Conservation (phyloP, 1,140 invertebrate species). For the Caerostris extrusa region DNA sequence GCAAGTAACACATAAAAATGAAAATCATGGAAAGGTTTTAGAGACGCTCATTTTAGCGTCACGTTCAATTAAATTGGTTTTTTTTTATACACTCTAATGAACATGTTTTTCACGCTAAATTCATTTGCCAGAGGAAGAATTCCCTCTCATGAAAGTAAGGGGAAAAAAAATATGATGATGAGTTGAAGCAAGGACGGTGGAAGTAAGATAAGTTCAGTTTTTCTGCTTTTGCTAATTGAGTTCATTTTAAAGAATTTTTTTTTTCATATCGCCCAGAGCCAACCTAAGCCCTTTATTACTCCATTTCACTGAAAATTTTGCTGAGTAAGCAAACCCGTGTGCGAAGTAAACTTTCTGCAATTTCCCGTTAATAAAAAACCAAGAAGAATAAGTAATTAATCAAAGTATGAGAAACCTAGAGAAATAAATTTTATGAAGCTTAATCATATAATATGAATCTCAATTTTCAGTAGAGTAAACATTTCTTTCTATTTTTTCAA, state of each 20-base stretch:
- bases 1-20: not conserved
- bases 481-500: too few relatives aligned
- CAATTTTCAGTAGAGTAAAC: too few relatives aligned
- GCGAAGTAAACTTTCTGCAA: too few relatives aligned
- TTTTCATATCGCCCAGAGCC: not conserved
- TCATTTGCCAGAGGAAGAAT: not conserved
- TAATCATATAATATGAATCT: too few relatives aligned
- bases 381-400: too few relatives aligned
- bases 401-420: too few relatives aligned
- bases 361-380: too few relatives aligned
- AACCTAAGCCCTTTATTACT: not conserved
- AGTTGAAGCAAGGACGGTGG: not conserved
- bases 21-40: not conserved
- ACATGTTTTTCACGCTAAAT: not conserved
- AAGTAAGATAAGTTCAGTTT: not conserved
- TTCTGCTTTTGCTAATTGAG: not conserved
- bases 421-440: too few relatives aligned
- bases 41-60: not conserved
- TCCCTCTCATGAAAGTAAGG: not conserved
- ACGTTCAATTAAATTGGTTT: not conserved
- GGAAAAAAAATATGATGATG: not conserved
- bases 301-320: too few relatives aligned
- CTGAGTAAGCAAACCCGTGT: too few relatives aligned
- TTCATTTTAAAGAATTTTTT: not conserved
- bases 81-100: not conserved